Conservation (phyloP, 1,140 invertebrate species). For the Proctacanthus coquilletti region DNA sequence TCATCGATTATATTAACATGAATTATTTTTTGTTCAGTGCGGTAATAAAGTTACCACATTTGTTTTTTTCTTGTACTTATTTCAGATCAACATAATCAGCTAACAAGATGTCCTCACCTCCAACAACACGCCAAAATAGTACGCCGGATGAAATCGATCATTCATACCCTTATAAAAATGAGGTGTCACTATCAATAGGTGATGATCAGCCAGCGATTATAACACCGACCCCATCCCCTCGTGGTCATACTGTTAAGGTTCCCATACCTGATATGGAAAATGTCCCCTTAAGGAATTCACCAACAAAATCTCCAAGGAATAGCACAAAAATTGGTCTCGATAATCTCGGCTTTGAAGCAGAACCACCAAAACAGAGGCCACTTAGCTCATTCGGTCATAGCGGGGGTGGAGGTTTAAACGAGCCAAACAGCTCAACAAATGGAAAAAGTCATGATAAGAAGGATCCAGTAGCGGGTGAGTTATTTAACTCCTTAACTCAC, state of each 20-base stretch:
- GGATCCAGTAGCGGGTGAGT: slow-evolving; percentile 5
- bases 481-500: no score
- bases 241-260: slow-evolving; percentile 5
- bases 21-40: neutral
- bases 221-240: slow-evolving; percentile 4
- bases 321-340: slow-evolving; percentile 12
- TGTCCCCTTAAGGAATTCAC: slow-evolving; percentile 1
- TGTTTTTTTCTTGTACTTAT: neutral
- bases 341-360: slow-evolving; percentile 16
- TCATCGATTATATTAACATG: no score
- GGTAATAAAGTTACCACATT: neutral
- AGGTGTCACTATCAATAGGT: slow-evolving; percentile 7
- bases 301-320: no score
- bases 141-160: neutral
- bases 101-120: neutral
- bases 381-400: slow-evolving; percentile 7
- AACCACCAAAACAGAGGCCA: slow-evolving; percentile 6
- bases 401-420: slow-evolving; percentile 4
- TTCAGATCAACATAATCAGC: neutral
- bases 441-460: slow-evolving; percentile 1
- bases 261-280: slow-evolving; percentile 1
- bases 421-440: slow-evolving; percentile 1
- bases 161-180: slow-evolving; percentile 7
- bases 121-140: neutral
- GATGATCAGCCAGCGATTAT: slow-evolving; percentile 1